These are phyloP conservation scores for Sogatella furcifera DNA, from an alignment of 1,140 invertebrate species.

Conservation along the genomic window DNA sequence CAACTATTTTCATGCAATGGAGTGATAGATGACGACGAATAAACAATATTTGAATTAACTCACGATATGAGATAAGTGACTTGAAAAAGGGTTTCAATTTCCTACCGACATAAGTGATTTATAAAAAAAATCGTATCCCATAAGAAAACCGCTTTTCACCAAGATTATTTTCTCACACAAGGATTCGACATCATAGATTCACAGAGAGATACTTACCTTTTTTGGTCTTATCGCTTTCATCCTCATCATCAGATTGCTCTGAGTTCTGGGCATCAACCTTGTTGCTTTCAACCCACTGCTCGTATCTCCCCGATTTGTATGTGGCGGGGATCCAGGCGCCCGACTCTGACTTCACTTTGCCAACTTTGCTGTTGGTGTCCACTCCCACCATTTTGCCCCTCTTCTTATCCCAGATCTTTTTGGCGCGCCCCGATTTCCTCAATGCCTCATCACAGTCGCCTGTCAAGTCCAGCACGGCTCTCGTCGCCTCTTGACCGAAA, in stretches of 20 bases:
- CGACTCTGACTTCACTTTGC: constrained; percentile 87
- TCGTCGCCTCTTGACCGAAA: constrained; percentile 59
- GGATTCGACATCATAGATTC: too few relatives aligned
- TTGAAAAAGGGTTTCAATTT: too few relatives aligned
- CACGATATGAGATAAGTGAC: too few relatives aligned
- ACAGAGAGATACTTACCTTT: neutral
- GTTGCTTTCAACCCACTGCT: constrained; percentile 74
- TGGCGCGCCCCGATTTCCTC: constrained; percentile 37
- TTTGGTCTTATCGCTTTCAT: constrained; percentile 25
- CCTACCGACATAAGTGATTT: too few relatives aligned
- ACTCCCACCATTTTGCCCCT: constrained; percentile 82
- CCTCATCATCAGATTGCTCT: constrained; percentile 44
- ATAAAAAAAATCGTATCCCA: too few relatives aligned
- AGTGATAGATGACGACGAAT: too few relatives aligned
- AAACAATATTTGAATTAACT: too few relatives aligned
- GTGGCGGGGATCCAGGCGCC: constrained; percentile 87
- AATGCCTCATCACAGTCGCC: constrained; percentile 61
- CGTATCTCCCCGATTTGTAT: constrained; percentile 84
- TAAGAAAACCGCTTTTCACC: too few relatives aligned
- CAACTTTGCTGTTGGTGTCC: constrained; percentile 39
- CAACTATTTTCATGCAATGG: too few relatives aligned
- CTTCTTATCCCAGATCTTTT: constrained; percentile 78
- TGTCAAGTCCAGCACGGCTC: constrained; percentile 64
- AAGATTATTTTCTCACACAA: too few relatives aligned
- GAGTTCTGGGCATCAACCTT: constrained; percentile 52